Evolutionary conservation across 2,888 invertebrate genomes (phyloP).

Genomic region (Melipona bicolor): DNA sequence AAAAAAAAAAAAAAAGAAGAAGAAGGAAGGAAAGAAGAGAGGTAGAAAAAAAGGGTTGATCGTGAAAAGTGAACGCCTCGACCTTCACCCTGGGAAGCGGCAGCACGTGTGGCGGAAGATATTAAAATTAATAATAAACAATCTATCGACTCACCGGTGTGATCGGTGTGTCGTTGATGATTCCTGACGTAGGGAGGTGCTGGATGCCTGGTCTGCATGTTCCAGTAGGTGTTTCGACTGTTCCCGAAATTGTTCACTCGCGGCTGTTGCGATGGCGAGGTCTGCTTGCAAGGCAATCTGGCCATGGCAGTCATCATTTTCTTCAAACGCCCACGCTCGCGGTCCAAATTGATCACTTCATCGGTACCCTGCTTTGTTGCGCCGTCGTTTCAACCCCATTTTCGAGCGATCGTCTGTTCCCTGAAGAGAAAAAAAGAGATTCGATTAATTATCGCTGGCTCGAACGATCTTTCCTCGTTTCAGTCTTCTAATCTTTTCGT

Average conservation of each 20-base stretch:
- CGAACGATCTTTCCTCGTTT: rapidly evolving
- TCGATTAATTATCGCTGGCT: background rate
- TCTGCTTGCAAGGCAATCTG: conserved; percentile 82
- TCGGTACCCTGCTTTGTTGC: conserved; percentile 71
- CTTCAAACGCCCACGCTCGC: conserved; percentile 28
- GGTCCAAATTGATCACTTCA: conserved; percentile 52
- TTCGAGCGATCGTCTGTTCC: conserved; percentile 72
- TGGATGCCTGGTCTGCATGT: conserved; percentile 78
- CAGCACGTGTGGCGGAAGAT: conserved; percentile 18
- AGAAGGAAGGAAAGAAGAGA: background rate
- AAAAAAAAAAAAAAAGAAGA: background rate
- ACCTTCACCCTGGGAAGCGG: conserved; percentile 13
- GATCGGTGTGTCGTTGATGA: conserved; percentile 80
- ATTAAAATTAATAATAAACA: conserved; percentile 15
- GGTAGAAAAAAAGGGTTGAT: background rate
- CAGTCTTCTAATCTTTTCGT: background rate
- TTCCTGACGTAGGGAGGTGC: conserved; percentile 79
- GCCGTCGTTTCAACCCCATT: conserved; percentile 80
- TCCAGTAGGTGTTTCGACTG: conserved; percentile 79
- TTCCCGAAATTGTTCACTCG: conserved; percentile 77
- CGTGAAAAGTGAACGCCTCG: conserved; percentile 42
- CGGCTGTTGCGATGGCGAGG: conserved; percentile 77
- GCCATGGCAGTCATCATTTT: conserved; percentile 83
- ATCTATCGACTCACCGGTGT: conserved; percentile 74
- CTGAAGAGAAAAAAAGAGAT: conserved; percentile 52